phyloP scores from a whole-genome alignment of 2,888 invertebrate species.

The Formica aserva region DNA sequence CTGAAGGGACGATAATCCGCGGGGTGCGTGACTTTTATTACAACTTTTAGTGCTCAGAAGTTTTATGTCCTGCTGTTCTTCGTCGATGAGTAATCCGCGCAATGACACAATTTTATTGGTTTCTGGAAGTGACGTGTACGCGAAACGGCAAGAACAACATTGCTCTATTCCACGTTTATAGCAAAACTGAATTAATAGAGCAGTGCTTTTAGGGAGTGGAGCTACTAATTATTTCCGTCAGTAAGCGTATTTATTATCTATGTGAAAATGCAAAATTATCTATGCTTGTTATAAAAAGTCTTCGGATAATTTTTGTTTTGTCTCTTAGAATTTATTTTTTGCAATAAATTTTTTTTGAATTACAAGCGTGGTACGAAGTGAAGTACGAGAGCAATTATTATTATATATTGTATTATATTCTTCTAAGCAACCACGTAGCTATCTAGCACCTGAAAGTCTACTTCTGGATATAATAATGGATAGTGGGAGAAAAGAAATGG shows the following conservation, averaged over 20 bases:
- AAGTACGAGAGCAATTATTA: too few species aligned
- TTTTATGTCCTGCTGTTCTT: slow-evolving; percentile 55
- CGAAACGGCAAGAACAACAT: not conserved
- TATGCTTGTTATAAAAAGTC: not conserved
- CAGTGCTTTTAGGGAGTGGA: not conserved
- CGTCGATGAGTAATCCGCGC: slow-evolving; percentile 65
- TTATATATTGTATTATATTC: not conserved
- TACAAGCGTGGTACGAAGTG: not conserved
- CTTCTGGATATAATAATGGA: slow-evolving; percentile 35
- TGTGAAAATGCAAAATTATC: not conserved
- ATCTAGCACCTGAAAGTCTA: slow-evolving; percentile 31
- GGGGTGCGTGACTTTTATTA: slow-evolving; percentile 68
- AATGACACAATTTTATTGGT: slow-evolving; percentile 51
- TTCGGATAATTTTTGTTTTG: not conserved
- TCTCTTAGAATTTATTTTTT: not conserved
- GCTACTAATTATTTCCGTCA: not conserved
- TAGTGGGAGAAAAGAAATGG: slow-evolving; percentile 60
- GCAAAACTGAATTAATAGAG: slow-evolving; percentile 5
- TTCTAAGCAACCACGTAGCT: not conserved
- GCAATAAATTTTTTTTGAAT: not conserved
- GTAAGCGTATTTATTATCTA: not conserved
- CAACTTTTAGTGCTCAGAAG: slow-evolving; percentile 55
- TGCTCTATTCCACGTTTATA: not conserved
- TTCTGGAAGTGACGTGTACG: not conserved
- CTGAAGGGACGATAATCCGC: slow-evolving; percentile 43